Percentiles rank a stretch among this genome's conserved stretches.
These are phyloP conservation scores for Luidia sarsii DNA, from an alignment of 53 echinoderm and acorn worm genomes.

Conservation along the genomic window DNA sequence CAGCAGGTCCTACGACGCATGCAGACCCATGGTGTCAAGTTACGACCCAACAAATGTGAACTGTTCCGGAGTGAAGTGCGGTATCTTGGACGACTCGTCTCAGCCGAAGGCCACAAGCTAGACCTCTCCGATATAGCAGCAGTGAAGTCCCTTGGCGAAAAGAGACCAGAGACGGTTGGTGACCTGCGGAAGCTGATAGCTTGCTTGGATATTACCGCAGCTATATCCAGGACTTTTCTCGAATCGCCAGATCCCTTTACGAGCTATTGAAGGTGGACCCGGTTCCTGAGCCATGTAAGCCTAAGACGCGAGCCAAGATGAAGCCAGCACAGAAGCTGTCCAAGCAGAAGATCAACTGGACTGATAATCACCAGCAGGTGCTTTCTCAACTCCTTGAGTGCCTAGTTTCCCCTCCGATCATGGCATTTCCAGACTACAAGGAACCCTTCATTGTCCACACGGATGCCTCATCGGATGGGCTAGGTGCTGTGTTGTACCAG, in stretches of 20 bases:
- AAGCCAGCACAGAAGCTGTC: constrained; percentile 11
- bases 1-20: constrained; percentile 6
- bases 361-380: constrained; percentile 19
- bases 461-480: constrained; percentile 23
- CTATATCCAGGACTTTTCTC: constrained; percentile 56
- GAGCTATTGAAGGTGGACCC: too few relatives aligned
- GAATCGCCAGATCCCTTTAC: too few relatives aligned
- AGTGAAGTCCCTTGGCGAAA: constrained; percentile 41
- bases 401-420: constrained; percentile 47
- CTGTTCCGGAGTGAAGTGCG: constrained; percentile 37
- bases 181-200: constrained; percentile 67
- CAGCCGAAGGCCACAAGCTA: constrained; percentile 45
- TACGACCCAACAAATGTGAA: constrained; percentile 36
- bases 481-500: constrained; percentile 37
- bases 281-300: neutral
- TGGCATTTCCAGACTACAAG: constrained; percentile 56
- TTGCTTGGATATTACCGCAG: constrained; percentile 61
- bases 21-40: constrained; percentile 45
- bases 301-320: neutral
- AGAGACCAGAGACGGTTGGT: constrained; percentile 49
- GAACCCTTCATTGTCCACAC: constrained; percentile 37
- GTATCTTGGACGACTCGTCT: constrained; percentile 25
- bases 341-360: constrained; percentile 19
- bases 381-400: constrained; percentile 10
- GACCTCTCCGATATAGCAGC: constrained; percentile 65